Conservation (phyloP, 2,113 vertebrate species). For the Daboia siamensis region DNA sequence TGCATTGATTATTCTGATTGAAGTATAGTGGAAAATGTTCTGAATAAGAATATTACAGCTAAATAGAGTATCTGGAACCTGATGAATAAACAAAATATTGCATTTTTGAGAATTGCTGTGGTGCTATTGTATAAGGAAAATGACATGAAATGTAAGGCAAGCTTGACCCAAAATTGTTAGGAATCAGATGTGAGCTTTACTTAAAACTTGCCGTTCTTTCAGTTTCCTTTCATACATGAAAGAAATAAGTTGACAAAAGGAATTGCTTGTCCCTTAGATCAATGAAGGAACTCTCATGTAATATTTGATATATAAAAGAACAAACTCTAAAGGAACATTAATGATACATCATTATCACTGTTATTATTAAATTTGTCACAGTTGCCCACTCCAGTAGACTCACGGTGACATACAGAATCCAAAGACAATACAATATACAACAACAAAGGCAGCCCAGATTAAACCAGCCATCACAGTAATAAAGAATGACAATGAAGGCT, state of each 20-base stretch:
- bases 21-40: background rate
- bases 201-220: background rate
- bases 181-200: background rate
- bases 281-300: background rate
- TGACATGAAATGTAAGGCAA: background rate
- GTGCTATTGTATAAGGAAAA: slow-evolving; percentile 5
- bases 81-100: background rate
- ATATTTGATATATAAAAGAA: background rate
- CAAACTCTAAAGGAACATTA: background rate
- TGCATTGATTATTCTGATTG: background rate
- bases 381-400: background rate
- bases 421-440: background rate
- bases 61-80: background rate
- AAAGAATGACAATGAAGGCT: background rate
- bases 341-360: background rate
- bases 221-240: background rate
- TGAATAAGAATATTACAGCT: background rate
- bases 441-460: background rate
- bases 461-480: background rate
- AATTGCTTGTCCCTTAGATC: background rate
- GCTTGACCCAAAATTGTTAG: background rate
- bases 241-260: background rate
- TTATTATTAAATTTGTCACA: background rate
- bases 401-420: background rate
- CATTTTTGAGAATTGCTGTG: background rate